Base-by-base conservation (phyloP, 2,888 invertebrate species). In the Pandemis corylana region DNA sequence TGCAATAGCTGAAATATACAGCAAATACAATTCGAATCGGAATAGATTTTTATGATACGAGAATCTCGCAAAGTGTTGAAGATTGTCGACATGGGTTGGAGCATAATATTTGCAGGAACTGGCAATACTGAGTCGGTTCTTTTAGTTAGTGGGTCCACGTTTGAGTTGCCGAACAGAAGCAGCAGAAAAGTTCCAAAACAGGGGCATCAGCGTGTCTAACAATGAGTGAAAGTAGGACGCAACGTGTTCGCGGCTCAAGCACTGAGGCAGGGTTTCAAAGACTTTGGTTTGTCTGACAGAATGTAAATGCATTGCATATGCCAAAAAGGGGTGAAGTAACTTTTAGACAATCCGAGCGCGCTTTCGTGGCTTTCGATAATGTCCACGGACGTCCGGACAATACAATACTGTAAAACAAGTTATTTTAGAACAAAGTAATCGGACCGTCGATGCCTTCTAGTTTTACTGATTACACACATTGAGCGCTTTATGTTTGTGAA, bases 141-240 rank as follows among this genome's bases (percentile, higher is more conserved):
- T 75, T 70, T 70, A 70, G 69, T 62, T 73, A 56, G 69, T 59
- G 68, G 68, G 46, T 56, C 68, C 59, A 65, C 66, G 67, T 75
- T 75, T 75, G 68, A 66, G 72, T 72, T 68, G 67, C 75, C 75
- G 73, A 72, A 71, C 66, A 28, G 71, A 76, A 69, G 66, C 72
- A 7, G 46, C 70, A 66, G 69, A 71, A 75, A 77, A 77, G 76
- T 77, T 79, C 75, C 74, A 68, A 77, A 78, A 78, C 76, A 75
- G 72, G 74, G 72, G 66, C 74, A 76, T 72, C 73, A 65, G 71
- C 74, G 70, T 72, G 72, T 77, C 75, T 76, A 74, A 78, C 72
- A 77, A 78, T 76, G 75, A 72, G 77, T 76, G 78, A 76, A 80
- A 79, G 77, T 80, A 73, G 80, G 77, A 63, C 78, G 71, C 76